Evolutionary conservation across 2,113 vertebrate genomes (phyloP).

Genomic region (Megatriorchis doriae): DNA sequence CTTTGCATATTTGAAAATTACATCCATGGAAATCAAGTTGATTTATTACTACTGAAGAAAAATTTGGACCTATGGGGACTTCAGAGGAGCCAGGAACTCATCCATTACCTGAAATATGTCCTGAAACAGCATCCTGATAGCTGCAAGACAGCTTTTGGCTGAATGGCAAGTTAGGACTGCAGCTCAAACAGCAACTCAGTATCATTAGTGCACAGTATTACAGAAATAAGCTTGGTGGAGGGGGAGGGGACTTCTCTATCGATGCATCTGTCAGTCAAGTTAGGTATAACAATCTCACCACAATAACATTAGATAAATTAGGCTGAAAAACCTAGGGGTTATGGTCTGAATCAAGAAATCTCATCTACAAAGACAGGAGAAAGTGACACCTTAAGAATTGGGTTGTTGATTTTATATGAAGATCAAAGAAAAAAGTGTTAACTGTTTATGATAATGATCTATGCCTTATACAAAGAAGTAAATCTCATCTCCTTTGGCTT

Average conservation of each 20-base stretch:
- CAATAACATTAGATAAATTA: not conserved
- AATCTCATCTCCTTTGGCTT: not conserved
- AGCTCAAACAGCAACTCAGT: not conserved
- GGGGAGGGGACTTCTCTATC: not conserved
- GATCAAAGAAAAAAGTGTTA: not conserved
- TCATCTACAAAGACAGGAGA: not conserved
- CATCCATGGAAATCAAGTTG: not conserved
- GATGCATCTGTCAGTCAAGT: not conserved
- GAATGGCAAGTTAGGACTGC: not conserved
- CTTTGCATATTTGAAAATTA: not conserved
- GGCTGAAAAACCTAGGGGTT: not conserved
- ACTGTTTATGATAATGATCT: not conserved
- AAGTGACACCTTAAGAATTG: not conserved
- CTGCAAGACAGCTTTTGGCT: not conserved
- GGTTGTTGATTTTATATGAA: not conserved
- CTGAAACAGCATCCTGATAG: not conserved
- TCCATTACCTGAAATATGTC: not conserved
- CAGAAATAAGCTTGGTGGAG: not conserved
- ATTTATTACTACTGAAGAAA: not conserved
- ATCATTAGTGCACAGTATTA: not conserved
- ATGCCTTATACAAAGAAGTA: not conserved
- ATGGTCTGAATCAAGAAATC: not conserved
- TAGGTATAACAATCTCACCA: not conserved
- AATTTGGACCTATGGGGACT: not conserved
- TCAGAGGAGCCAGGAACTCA: not conserved